Percentiles rank a stretch among this genome's conserved stretches.
Conservation (phyloP, 2,888 invertebrate genomes). For the Scaptomyza parva region DNA sequence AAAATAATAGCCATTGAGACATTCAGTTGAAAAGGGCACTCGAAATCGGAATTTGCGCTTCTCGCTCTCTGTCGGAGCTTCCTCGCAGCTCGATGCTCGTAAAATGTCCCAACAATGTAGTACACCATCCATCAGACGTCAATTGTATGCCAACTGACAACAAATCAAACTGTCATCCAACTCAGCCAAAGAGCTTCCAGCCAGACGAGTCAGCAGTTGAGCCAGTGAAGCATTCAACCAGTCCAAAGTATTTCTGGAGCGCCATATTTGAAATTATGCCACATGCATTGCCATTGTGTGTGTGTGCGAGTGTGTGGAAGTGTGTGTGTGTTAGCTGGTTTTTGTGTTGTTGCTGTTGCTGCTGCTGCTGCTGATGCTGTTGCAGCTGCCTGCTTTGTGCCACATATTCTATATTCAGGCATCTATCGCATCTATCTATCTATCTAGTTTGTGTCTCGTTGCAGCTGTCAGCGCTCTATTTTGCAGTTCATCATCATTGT, state of each 20-base stretch:
- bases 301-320: slow-evolving; percentile 6
- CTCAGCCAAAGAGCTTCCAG: slow-evolving; percentile 42
- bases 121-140: slow-evolving; percentile 78
- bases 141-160: slow-evolving; percentile 79
- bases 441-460: slow-evolving; percentile 70
- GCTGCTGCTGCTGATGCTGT: neutral
- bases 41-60: slow-evolving; percentile 29
- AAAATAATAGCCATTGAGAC: slow-evolving; percentile 45
- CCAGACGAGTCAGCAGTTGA: slow-evolving; percentile 39
- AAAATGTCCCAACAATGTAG: slow-evolving; percentile 76
- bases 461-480: slow-evolving; percentile 80
- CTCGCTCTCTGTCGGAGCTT: no score
- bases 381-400: slow-evolving; percentile 35
- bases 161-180: slow-evolving; percentile 77
- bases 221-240: slow-evolving; percentile 68
- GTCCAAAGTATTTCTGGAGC: slow-evolving; percentile 74
- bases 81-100: slow-evolving; percentile 34
- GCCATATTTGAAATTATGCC: slow-evolving; percentile 79
- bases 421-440: slow-evolving; percentile 44
- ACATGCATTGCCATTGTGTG: slow-evolving; percentile 56
- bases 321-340: slow-evolving; percentile 6
- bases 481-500: slow-evolving; percentile 81
- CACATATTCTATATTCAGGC: slow-evolving; percentile 53
- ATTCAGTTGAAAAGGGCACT: slow-evolving; percentile 29
- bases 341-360: neutral